Evolutionary conservation across 92 coral and sea anemone genomes (phyloP), one percentile per base, ranked within the genome.

Genomic region (Zoanthus solanderi): DNA sequence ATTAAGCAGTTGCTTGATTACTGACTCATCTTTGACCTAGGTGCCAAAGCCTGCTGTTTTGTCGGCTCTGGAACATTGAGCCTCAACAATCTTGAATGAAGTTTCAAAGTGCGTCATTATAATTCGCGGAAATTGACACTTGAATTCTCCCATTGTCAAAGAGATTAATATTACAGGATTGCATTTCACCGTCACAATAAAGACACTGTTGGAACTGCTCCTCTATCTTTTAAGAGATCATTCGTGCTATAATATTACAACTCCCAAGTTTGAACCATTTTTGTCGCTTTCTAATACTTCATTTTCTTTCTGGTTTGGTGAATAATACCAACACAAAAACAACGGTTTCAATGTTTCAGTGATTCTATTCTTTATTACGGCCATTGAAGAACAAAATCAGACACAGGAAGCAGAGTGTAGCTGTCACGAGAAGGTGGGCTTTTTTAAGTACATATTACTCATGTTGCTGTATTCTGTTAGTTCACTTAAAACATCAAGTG

Each of bases 71-170:
- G 28, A 17, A 5, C 9, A 63, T 9, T 63, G 69, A 23, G 69
- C n/a, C 69, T 8, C 32, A 63, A 23, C 69, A 23, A 7, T 63
- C 0, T 50, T 50, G 56, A 63, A 63, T n/a, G 69, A 63, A 63
- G 8, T 50, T 50, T n/a, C 28, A n/a, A 63, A 63, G 69, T 63
- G 69, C 69, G 69, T 63, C 69, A 63, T 63, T 63, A 63, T 63
- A 0, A 17, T 63, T 1, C 17, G 30, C 69, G 69, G 69, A 63
- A 63, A n/a, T 63, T 63, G 69, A n/a, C 69, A 63, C 69, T 63
- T 63, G 69, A 63, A 23, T 28, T 63, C 23, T 23, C 30, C 30
- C 10, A 63, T 63, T 63, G 30, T 63, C 30, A 63, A 15, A 60
- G 66, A 63, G 69, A 63, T 17, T 63, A 2, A 63, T 63, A 8